Evolutionary conservation across 1,140 invertebrate genomes (phyloP), one percentile per base, ranked within the genome.

Genomic region (Protaetia brevitarsis): DNA sequence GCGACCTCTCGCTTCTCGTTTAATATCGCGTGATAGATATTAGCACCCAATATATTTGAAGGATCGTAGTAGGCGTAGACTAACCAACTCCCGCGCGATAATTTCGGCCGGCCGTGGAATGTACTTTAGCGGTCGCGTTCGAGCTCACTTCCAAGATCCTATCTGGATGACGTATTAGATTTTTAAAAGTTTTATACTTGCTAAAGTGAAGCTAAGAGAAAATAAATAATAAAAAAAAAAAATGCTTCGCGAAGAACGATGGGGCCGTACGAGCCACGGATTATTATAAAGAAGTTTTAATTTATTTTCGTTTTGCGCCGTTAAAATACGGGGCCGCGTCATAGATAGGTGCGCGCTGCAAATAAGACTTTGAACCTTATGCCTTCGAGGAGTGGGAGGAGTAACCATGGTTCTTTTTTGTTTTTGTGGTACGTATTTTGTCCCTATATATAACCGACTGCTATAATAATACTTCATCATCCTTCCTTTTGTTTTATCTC

Each of bases 161-260:
- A 74, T 74, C 73, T 74, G 71, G 72, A 74, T 74, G 70, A 73
- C 73, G 72, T 73, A 74, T 74, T 74, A 74, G 70, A 72, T 74
- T 73, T 74, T 74, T 74, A 71, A 73, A 73, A 70, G 71, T 73
- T 74, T 69, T 51, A 51, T 51, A 51, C 26, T 51, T 23, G 41
- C 41, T 51, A 23, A 51, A 16, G 26, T 51, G 16, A 26, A 51
- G 41, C 6, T 3, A 51, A 51, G 26, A 19, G 41, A 51, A 13
- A 10, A 51, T 6, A 10, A 11, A 1, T 16, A 51, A 69, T 69
- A 69, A 66, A 67, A 69, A 67, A 71, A 74, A 72, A 72, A 73
- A 72, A 71, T 59, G 70, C 10, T 23, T 23, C 19, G 26, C 19
- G 16, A 51, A 51, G 26, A 51, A 34, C 8, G 31, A n/a, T n/a